Conservation (phyloP, 1,140 invertebrate genomes). For the Cydia amplana region DNA sequence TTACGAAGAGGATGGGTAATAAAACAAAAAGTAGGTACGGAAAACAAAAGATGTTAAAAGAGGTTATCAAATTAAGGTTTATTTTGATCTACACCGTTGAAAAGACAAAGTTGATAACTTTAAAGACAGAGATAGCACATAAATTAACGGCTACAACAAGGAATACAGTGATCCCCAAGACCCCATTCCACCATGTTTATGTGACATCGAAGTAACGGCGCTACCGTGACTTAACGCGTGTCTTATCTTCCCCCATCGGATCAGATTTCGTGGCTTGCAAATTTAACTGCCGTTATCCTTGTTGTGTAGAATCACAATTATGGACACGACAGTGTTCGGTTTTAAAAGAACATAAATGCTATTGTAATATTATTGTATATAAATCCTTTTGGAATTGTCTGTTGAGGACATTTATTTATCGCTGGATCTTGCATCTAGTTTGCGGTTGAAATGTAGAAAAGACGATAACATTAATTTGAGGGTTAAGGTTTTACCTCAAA, state of each 20-base stretch:
- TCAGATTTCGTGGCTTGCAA: constrained; percentile 49
- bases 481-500: constrained; percentile 4
- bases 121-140: background rate
- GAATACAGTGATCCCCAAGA: background rate
- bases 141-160: background rate
- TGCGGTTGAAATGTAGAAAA: background rate
- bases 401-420: constrained; percentile 17
- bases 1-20: no score
- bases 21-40: no score
- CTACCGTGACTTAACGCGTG: background rate
- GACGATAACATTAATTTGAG: background rate
- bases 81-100: no score
- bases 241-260: constrained; percentile 48
- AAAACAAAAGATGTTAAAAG: no score
- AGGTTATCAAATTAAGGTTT: no score
- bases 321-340: background rate
- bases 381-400: background rate
- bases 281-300: constrained; percentile 42
- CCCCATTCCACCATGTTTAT: background rate
- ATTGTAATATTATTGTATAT: background rate
- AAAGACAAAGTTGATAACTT: background rate
- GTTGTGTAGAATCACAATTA: constrained; percentile 33
- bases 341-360: background rate
- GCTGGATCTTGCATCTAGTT: background rate
- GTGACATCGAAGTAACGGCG: constrained; percentile 6